phyloP scores from a whole-genome alignment of 2,113 vertebrate species.

The Stomatorhinus ivindoensis region DNA sequence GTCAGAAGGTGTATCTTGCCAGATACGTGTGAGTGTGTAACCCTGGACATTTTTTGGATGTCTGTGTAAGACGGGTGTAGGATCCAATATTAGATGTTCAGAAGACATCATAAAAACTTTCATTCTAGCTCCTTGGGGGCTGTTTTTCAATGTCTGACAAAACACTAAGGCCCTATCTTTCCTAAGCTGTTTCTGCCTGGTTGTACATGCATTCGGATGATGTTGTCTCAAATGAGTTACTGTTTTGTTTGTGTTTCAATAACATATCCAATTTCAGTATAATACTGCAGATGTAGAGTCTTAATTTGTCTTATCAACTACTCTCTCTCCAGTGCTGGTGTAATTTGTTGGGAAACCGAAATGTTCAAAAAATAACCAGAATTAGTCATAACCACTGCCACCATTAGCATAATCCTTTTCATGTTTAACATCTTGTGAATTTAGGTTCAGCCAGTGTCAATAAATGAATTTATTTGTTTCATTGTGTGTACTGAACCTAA shows the following conservation, averaged over 20 bases:
- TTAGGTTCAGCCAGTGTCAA: neutral
- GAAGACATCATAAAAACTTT: neutral
- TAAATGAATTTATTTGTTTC: neutral
- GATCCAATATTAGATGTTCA: neutral
- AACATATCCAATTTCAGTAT: neutral
- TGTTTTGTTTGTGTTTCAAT: neutral
- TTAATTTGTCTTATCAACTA: neutral
- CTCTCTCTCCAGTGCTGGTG: neutral
- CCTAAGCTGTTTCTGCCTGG: neutral
- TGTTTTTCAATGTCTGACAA: neutral
- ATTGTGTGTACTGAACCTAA: neutral
- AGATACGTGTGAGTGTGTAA: neutral
- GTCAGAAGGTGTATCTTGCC: neutral
- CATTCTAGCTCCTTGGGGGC: too few species aligned
- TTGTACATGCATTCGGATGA: neutral
- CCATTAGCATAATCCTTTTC: neutral
- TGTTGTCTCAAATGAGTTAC: neutral
- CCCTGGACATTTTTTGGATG: neutral
- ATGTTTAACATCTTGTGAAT: neutral
- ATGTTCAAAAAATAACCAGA: neutral
- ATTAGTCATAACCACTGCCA: neutral
- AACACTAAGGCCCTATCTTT: neutral
- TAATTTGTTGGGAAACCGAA: neutral
- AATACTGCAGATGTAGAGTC: neutral
- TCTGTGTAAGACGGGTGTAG: neutral